phyloP scores from a whole-genome alignment of 2,113 vertebrate genomes.

The Nothocercus nigrocapillus region DNA sequence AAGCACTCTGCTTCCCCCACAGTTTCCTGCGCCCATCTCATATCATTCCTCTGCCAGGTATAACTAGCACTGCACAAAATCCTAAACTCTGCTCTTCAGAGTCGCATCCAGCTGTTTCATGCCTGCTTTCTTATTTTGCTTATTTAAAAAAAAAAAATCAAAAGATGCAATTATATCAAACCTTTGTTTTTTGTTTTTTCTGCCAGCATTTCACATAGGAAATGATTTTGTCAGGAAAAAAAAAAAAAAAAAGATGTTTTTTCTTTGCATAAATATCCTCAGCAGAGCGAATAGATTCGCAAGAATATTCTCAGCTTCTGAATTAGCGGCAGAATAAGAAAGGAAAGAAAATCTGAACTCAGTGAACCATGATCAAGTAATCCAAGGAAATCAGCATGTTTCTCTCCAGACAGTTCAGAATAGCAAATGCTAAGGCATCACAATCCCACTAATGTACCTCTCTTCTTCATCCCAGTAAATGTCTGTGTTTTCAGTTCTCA shows the following conservation, averaged over 20 bases:
- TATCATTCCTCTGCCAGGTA: background rate
- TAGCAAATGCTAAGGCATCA: slow-evolving; percentile 24
- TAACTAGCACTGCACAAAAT: background rate
- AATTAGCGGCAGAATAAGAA: slow-evolving; percentile 36
- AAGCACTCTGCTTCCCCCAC: background rate
- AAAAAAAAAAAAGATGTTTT: background rate
- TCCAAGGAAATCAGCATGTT: slow-evolving; percentile 43
- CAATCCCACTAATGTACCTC: slow-evolving; percentile 27
- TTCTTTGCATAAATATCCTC: background rate
- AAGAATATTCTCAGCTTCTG: background rate
- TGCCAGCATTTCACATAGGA: background rate
- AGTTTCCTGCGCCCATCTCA: background rate
- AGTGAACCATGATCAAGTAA: slow-evolving; percentile 68
- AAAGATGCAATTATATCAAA: background rate
- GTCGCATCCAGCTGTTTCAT: background rate
- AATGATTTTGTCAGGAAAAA: background rate
- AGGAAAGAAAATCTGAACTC: slow-evolving; percentile 45
- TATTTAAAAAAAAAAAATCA: background rate
- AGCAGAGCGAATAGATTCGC: background rate
- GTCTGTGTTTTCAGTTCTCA: slow-evolving; percentile 9
- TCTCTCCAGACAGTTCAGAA: slow-evolving; percentile 49
- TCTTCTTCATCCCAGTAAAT: slow-evolving; percentile 1
- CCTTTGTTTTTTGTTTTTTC: too few species aligned
- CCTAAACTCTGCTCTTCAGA: background rate
- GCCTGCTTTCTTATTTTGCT: background rate